Base-by-base conservation (phyloP, 2,113 vertebrate species). In the Edolisoma coerulescens region DNA sequence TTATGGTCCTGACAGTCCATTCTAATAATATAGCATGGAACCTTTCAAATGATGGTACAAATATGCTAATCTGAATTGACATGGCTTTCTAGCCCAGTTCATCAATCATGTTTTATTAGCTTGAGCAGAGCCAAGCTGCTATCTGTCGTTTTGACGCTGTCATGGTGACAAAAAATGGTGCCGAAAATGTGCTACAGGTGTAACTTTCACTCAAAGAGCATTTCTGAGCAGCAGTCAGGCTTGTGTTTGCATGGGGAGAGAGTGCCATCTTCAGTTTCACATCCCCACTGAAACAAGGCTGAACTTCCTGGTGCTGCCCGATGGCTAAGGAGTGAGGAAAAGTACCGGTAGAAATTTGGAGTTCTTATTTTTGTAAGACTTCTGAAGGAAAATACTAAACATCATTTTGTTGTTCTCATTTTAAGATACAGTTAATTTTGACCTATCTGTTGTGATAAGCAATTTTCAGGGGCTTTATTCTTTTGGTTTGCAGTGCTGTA, bases 191-290 rank as follows among this genome's bases (percentile, higher is more conserved):
- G 80, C 94, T 96, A 95, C 97, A 97, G 98, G 97, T 98, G 95
- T 97, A 97, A 97, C 96, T 96, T 97, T 97, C 95, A 94, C 84
- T 95, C 92, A 97, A 89, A 86, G 41, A 87, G 41, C 27, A 60
- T 92, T 94, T 97, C 87, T 65, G 93, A 92, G 83, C 65, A 57
- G 84, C 37, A 69, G 68, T 70, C 68, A 71, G 56, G 84, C 87
- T 71, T 45, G 57, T 67, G 35, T 45, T 95, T 90, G 69, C 64
- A 45, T 69, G 96, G 97, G 96, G 97, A 98, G 97, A 99, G 96
- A 98, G 98, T 98, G 97, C 98, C 98, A 98, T 98, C 98, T 98
- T 98, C 98, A 98, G 98, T 98, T 94, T 52, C 95, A 70, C 11
- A 11, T 85, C 79, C 84, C 70, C 30, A 7, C 9, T 82, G 71